These are phyloP conservation scores for Ariolimax columbianus DNA, from an alignment of 2,888 invertebrate genomes.

Conservation along the genomic window DNA sequence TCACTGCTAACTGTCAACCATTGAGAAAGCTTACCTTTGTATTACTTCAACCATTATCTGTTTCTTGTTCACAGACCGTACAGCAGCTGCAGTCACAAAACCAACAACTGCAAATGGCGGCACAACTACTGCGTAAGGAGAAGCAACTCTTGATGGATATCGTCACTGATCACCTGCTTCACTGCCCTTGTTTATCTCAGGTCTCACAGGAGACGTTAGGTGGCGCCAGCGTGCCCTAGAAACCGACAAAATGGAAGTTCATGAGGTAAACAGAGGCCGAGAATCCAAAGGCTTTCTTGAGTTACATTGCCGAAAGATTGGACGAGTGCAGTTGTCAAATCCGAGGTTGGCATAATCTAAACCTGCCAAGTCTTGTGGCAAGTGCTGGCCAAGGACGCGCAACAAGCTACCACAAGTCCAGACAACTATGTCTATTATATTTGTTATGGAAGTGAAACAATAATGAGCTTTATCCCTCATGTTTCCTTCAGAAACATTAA, in stretches of 20 bases:
- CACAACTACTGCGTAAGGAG: constrained; percentile 16
- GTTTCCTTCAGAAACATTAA: no score
- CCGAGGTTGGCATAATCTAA: background rate
- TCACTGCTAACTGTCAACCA: background rate
- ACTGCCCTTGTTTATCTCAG: constrained; percentile 38
- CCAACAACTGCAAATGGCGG: background rate
- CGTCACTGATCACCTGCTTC: constrained; percentile 28
- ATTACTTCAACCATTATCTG: no score
- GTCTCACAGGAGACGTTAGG: background rate
- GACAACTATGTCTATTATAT: no score
- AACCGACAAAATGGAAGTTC: no score
- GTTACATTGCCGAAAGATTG: background rate
- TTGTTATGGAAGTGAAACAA: no score
- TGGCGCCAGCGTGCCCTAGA: constrained; percentile 3
- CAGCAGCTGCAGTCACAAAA: background rate
- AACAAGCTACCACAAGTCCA: no score
- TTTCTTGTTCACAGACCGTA: background rate
- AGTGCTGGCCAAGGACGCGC: background rate
- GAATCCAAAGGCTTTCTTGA: background rate
- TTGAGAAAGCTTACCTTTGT: background rate
- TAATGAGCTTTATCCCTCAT: no score
- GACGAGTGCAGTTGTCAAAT: background rate
- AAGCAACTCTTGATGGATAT: constrained; percentile 39
- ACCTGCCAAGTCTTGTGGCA: no score
- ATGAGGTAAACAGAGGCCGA: background rate